Base-by-base conservation (phyloP, 2,888 invertebrate genomes). In the Arctia plantaginis region DNA sequence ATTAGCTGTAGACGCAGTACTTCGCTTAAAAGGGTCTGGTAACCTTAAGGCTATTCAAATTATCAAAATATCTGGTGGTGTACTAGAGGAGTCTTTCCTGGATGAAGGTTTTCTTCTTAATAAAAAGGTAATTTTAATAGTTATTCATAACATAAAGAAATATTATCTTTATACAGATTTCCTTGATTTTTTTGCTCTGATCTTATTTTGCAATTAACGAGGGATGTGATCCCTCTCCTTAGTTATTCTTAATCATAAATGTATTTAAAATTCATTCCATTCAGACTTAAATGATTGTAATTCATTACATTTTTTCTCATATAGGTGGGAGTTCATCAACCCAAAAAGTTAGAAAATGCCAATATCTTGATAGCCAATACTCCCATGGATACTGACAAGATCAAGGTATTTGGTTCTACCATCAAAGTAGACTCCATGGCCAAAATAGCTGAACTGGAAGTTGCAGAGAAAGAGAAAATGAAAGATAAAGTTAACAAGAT, bases 301-400 rank as follows among this genome's bases (percentile, higher is more conserved):
- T 51, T 6, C 2, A 66, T 10, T 27, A 41, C 18, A 20, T 41
- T 10, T 33, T 51, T 30, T 0, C 6, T 83, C 83, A 20, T 69
- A n/a, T 70, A 96, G 96, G 96, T 99, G 41, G 99, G 99, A 79
- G 98, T 99, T 41, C 99, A 99, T 96, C 99, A 99, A 93, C 99
- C 99, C 0, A 99, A 99, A 90, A 96, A 97, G 84, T 96, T 99
- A 82, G 99, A 99, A 90, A 99, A 99, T 89, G 99, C 99, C 2
- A 98, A 97, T 90, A 99, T 99, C 89, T 97, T 99, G 39, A 99
- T 99, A 87, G 99, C 99, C 20, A 99, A 99, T 92, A 99, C 99
- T 18, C 99, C 99, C 0, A 99, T 99, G 99, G 99, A 99, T 95
- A 99, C 99, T 0, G 99, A 99, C 91, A 99, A 99, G 95, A 99